Conservation (phyloP, 2,113 vertebrate species). For the Syngnathus floridae region DNA sequence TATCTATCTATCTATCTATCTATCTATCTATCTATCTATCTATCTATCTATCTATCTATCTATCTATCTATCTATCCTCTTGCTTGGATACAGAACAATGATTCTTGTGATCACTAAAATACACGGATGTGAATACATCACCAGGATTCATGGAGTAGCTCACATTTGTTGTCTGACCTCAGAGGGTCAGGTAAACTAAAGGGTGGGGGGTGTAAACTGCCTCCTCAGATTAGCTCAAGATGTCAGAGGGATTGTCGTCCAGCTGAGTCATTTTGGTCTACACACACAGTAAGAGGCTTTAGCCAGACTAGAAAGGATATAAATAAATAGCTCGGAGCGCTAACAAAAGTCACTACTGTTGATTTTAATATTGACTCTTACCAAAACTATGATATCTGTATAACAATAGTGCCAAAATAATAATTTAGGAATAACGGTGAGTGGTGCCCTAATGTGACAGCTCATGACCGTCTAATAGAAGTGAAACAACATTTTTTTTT, state of each 20-base stretch:
- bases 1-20: too few species aligned
- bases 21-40: too few species aligned
- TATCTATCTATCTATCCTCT: too few species aligned
- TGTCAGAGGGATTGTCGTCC: slow-evolving; percentile 21
- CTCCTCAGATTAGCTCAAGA: slow-evolving; percentile 34
- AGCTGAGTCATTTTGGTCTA: slow-evolving; percentile 42
- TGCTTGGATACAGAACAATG: neutral
- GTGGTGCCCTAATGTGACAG: neutral
- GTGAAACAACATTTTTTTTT: neutral
- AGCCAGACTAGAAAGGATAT: slow-evolving; percentile 27
- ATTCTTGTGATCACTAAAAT: neutral
- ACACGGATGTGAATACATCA: neutral
- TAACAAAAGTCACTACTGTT: slow-evolving; percentile 4
- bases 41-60: too few species aligned
- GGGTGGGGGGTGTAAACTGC: slow-evolving; percentile 1
- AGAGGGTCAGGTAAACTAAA: neutral
- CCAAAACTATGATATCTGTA: neutral
- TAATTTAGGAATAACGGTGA: neutral
- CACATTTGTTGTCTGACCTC: neutral
- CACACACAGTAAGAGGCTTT: slow-evolving; percentile 50
- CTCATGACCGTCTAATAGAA: neutral
- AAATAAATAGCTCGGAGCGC: slow-evolving; percentile 27
- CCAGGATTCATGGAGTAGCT: neutral
- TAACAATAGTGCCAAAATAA: neutral
- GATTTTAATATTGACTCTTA: neutral